A percentile compares a stretch with the other conserved stretches of the same genome.
phyloP scores from a whole-genome alignment of 2,888 invertebrate species.

The Papilio elwesi region DNA sequence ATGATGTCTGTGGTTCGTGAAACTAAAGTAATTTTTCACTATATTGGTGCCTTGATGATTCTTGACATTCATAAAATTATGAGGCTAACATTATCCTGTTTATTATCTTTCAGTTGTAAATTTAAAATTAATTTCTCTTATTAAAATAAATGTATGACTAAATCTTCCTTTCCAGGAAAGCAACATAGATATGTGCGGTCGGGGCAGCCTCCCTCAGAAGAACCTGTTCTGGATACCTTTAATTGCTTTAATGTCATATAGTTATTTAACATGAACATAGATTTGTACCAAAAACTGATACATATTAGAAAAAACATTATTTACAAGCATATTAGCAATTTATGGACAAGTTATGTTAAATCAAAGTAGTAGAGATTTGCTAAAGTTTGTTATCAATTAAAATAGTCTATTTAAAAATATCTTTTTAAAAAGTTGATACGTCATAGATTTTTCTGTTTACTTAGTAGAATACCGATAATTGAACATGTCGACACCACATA shows the following conservation, averaged over 20 bases:
- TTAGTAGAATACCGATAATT: conserved; percentile 33
- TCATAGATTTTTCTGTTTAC: background rate
- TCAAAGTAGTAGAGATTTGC: conserved; percentile 10
- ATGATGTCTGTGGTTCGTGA: too few species aligned
- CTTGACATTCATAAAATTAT: too few species aligned
- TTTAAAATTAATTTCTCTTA: too few species aligned
- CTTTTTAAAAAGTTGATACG: conserved; percentile 25
- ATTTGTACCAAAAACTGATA: conserved; percentile 16
- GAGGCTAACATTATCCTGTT: too few species aligned
- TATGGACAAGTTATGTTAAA: conserved; percentile 18
- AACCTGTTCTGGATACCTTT: conserved; percentile 53
- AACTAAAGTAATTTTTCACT: too few species aligned
- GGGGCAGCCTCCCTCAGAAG: conserved; percentile 63
- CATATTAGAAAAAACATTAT: conserved; percentile 28
- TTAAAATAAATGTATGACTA: background rate
- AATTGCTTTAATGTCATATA: conserved; percentile 20
- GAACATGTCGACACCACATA: conserved; percentile 44
- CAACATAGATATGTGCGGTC: conserved; percentile 87
- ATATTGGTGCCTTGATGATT: too few species aligned
- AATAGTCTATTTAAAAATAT: conserved; percentile 30
- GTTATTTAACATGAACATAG: conserved; percentile 9
- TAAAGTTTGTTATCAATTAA: conserved; percentile 30
- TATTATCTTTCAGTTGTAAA: too few species aligned
- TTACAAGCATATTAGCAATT: conserved; percentile 32
- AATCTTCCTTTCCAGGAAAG: conserved; percentile 82